Base-by-base conservation (phyloP, 2,888 invertebrate genomes). In the Netelia inedita region DNA sequence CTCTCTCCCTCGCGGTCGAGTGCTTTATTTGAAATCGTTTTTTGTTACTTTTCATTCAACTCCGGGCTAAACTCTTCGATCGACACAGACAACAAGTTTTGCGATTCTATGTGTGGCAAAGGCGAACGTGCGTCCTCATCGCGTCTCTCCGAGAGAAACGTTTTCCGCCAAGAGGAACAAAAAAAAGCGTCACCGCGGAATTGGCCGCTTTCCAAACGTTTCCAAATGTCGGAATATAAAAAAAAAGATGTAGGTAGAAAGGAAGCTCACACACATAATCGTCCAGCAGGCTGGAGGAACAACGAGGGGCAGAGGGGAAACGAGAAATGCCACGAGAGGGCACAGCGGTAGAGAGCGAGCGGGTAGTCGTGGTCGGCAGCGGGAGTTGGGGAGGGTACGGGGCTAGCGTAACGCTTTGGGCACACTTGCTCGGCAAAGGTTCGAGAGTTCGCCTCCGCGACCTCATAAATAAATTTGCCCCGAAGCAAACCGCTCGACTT, bases 131-230 rank as follows among this genome's bases (percentile, higher is more conserved):
- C 82, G 73, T 78, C 74, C 69, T 59, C 74, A 68, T 72, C 79
- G 46, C 35, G 74, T 79, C 71, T 74, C 79, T 79, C 43, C 55
- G 65, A 82, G 71, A 65, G 84, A 63, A 78, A 68, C 71, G 53
- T 50, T 79, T 79, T 63, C 66, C 59, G 74, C 69, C 57, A 71
- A 61, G 57, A 19, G 66, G 46, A 28, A 2, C 19, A 43, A 61
- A 81, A 83, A 87, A 85, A 82, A 57, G 71, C 76, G 84, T 79
- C 79, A 74, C 59, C 78, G 65, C 76, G 78, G 79, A 76, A 86
- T 87, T 87, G 87, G 87, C 87, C 68, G 81, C 41, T 79, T 61
- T 85, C 87, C 87, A 87, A 86, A 53, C 82, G 85, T 79, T 85
- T 82, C 57, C 74, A 79, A 9, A 28, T 63, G 82, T 41, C 61